These are phyloP conservation scores for Episyrphus balteatus DNA, from an alignment of 1,140 invertebrate genomes.

Conservation along the genomic window DNA sequence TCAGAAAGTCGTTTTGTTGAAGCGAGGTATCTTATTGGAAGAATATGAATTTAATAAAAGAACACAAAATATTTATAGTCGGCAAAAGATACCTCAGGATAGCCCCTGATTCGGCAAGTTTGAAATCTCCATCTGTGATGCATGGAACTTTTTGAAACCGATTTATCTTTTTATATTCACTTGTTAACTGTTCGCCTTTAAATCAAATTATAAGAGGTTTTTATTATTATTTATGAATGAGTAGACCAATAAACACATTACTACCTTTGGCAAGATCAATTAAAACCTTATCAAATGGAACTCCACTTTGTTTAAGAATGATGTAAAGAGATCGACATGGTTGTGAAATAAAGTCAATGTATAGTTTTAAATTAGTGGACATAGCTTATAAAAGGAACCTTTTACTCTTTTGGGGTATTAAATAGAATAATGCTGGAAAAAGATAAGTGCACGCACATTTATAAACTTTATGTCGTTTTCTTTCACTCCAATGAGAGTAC, in stretches of 20 bases:
- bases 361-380: conserved; percentile 42
- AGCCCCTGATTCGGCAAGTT: conserved; percentile 59
- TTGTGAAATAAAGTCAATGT: conserved; percentile 59
- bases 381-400: not conserved
- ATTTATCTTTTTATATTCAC: conserved; percentile 54
- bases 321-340: conserved; percentile 55
- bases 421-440: not conserved
- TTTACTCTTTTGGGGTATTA: too few relatives aligned
- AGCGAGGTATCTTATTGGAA: not conserved
- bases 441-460: not conserved
- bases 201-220: too few relatives aligned
- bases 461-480: not conserved
- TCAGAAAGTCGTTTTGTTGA: conserved; percentile 35
- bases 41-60: conserved; percentile 18
- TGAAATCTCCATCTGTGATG: conserved; percentile 53
- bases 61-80: conserved; percentile 27
- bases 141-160: conserved; percentile 57
- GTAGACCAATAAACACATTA: too few relatives aligned
- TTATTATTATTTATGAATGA: too few relatives aligned
- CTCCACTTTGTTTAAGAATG: conserved; percentile 48
- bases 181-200: conserved; percentile 51
- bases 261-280: conserved; percentile 50
- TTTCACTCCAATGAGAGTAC: not conserved
- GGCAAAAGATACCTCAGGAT: conserved; percentile 40
- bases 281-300: conserved; percentile 43